Evolutionary conservation across 2,888 invertebrate species (phyloP), one percentile per base, ranked within the genome.

Genomic region (Sarcophaga variegata): DNA sequence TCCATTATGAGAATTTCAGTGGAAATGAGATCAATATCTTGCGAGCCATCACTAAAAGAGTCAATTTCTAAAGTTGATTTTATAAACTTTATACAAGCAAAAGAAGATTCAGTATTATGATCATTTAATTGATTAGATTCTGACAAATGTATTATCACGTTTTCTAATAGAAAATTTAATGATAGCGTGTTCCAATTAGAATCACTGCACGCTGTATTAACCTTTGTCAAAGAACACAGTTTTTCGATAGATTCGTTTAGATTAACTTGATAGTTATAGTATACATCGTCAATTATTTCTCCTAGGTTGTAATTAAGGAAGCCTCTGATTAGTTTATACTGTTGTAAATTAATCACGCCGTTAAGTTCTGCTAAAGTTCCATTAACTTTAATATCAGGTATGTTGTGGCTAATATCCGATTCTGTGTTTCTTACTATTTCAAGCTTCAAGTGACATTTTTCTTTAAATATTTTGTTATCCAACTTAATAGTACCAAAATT

Each of bases 21-120:
- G 0, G 98, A 99, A 0, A 98, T 97, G 25, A 99, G 94, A 93
- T 98, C 98, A 76, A 99, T 95, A 91, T 98, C 98, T 93, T 97
- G 98, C 17, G 97, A 96, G 70, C 97, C 95, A 93, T 99, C 98
- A 89, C 97, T 98, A 92, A 96, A 96, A 5, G 96, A 96, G 92
- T 98, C 98, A 77, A 97, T 95, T 64, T 97, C 96, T 67, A 99
- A 94, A 22, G 96, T 95, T 0, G 98, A 98, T 93, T 97, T 97
- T 89, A 98, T 97, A 93, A 99, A 98, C 94, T 98, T 97, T 86
- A 99, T 95, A 90, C 97, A 97, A 2, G 98, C 97, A 70, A 99
- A 94, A 97, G 94, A 89, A 95, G 82, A 82, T 45, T 86, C 89
- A 4, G 90, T 86, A 63, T 5, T 64, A 8, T 64, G 47, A 54